Evolutionary conservation across 1,140 invertebrate species (phyloP).

Genomic region (Platyscapa corneri): DNA sequence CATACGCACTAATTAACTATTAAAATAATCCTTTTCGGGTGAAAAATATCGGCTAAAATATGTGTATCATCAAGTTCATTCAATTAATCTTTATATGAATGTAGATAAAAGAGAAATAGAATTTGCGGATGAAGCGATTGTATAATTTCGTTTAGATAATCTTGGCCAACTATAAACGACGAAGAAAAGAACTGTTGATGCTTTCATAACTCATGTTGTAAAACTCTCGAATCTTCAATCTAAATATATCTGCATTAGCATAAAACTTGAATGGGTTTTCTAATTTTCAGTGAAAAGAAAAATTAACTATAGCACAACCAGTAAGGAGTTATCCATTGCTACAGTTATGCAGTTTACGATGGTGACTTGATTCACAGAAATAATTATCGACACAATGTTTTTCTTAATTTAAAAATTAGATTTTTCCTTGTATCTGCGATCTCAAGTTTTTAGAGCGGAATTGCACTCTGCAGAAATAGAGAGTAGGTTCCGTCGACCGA

Average conservation of each 20-base stretch:
- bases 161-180: background rate
- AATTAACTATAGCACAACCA: background rate
- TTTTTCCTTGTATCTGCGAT: background rate
- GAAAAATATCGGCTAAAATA: background rate
- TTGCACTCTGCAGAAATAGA: background rate
- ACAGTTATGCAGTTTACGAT: background rate
- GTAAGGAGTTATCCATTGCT: background rate
- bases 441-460: slow-evolving; percentile 6
- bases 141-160: background rate
- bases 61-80: background rate
- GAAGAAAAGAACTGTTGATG: background rate
- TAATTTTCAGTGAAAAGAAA: background rate
- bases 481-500: background rate
- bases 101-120: background rate
- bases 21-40: background rate
- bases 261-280: background rate
- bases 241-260: background rate
- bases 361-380: slow-evolving; percentile 9
- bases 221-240: background rate
- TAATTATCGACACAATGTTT: background rate
- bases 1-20: background rate
- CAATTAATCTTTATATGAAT: background rate
- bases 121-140: background rate
- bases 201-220: background rate
- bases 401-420: background rate